Conservation (phyloP, 2,888 invertebrate species). For the Lingula anatina region DNA sequence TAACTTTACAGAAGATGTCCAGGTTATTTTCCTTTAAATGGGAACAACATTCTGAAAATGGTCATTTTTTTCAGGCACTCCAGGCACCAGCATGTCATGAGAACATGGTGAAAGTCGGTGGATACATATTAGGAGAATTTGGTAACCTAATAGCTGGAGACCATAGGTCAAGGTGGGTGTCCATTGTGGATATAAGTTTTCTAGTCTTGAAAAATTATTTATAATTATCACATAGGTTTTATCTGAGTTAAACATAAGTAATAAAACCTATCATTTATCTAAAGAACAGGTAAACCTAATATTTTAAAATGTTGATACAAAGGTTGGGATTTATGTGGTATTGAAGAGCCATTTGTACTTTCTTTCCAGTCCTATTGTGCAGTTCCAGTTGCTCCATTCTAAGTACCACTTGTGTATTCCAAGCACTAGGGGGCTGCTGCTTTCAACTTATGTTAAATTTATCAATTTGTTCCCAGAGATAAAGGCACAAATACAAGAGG, state of each 20-base stretch:
- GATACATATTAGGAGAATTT: slow-evolving; percentile 98
- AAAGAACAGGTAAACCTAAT: too few relatives aligned
- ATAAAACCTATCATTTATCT: too few relatives aligned
- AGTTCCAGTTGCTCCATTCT: slow-evolving; percentile 96
- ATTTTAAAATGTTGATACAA: too few relatives aligned
- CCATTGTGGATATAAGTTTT: too few relatives aligned
- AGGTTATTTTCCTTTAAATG: too few relatives aligned
- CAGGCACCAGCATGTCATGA: slow-evolving; percentile 99
- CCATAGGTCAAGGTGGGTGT: slow-evolving; percentile 68
- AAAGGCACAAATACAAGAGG: slow-evolving; percentile 89
- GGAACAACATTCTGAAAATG: too few relatives aligned
- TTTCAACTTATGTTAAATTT: slow-evolving; percentile 99
- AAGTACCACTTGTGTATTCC: slow-evolving; percentile 98
- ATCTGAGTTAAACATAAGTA: too few relatives aligned
- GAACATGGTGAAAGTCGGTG: slow-evolving; percentile 99
- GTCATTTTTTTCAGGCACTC: slow-evolving; percentile 77
- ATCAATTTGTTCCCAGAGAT: slow-evolving; percentile 99
- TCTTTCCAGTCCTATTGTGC: slow-evolving; percentile 89
- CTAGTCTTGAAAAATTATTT: too few relatives aligned
- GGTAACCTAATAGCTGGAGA: slow-evolving; percentile 99
- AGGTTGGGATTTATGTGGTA: too few relatives aligned
- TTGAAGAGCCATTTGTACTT: too few relatives aligned
- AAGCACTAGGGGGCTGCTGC: slow-evolving; percentile 88
- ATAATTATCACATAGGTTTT: too few relatives aligned
- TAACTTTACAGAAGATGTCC: too few relatives aligned